These are phyloP conservation scores for Erinaceus europaeus DNA, from an alignment of 2,113 vertebrate genomes.

Conservation along the genomic window DNA sequence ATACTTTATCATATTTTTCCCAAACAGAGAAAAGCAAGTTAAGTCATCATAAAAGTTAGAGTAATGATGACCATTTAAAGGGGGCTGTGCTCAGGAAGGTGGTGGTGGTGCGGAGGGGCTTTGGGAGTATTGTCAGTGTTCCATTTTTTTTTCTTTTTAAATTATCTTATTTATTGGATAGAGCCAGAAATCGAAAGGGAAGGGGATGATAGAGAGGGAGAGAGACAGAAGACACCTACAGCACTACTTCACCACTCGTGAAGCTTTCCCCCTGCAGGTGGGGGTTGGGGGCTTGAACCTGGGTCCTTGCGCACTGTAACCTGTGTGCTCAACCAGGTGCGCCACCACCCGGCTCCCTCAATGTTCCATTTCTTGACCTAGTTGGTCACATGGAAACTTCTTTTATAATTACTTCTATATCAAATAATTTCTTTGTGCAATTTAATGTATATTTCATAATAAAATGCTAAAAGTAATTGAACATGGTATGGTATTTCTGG, in stretches of 20 bases:
- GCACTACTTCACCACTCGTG: too few relatives aligned
- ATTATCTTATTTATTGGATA: too few relatives aligned
- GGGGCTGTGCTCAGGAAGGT: conserved; percentile 27
- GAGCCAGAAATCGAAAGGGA: too few relatives aligned
- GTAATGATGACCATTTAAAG: not conserved
- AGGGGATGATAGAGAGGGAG: too few relatives aligned
- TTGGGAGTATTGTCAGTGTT: too few relatives aligned
- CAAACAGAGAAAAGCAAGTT: conserved; percentile 35
- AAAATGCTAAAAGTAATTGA: conserved; percentile 32
- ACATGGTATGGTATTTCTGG: conserved; percentile 10
- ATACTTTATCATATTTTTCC: not conserved
- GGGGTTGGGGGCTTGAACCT: too few relatives aligned
- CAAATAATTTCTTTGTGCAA: conserved; percentile 4
- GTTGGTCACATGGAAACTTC: not conserved
- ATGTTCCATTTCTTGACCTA: not conserved
- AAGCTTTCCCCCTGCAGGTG: too few relatives aligned
- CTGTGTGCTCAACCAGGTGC: too few relatives aligned
- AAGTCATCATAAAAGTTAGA: conserved; percentile 28
- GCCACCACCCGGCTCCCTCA: not conserved
- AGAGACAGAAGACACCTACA: too few relatives aligned
- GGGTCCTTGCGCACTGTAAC: too few relatives aligned
- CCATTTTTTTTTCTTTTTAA: too few relatives aligned
- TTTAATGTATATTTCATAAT: conserved; percentile 41
- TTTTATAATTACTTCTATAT: not conserved
- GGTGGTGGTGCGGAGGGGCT: too few relatives aligned